phyloP scores from a whole-genome alignment of 2,797 vertebrate genomes.

The Anniella stebbinsi region DNA sequence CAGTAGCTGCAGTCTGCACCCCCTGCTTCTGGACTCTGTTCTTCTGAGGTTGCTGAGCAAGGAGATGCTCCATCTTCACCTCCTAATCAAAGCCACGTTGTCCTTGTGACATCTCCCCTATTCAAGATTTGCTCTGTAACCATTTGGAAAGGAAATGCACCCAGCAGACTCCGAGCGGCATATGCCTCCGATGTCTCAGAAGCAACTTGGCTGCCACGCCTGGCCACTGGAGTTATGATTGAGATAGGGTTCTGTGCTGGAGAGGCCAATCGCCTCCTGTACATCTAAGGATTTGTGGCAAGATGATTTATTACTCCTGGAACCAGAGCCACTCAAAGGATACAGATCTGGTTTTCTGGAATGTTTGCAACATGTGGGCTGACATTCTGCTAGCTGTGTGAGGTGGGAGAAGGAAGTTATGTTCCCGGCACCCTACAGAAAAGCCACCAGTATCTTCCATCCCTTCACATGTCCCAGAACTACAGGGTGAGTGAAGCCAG shows the following conservation, averaged over 20 bases:
- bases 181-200: neutral
- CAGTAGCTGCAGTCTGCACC: neutral
- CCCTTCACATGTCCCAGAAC: neutral
- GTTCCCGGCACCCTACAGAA: constrained; percentile 1
- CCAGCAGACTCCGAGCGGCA: neutral
- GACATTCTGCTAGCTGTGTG: fast-evolving
- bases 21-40: neutral
- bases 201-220: neutral
- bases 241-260: too few relatives aligned
- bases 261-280: neutral
- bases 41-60: neutral
- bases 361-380: constrained; percentile 29
- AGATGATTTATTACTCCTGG: fast-evolving
- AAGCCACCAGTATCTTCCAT: fast-evolving
- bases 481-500: neutral
- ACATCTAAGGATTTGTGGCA: neutral
- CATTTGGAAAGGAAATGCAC: neutral
- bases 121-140: neutral
- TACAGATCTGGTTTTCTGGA: neutral
- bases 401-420: neutral
- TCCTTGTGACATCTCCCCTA: too few relatives aligned
- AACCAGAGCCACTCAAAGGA: neutral
- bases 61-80: neutral
- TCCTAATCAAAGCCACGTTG: too few relatives aligned
- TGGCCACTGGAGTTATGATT: neutral